Evolutionary conservation across 2,797 vertebrate genomes (phyloP), one percentile per base, ranked within the genome.

Genomic region (Heteromormyrus szaboi): DNA sequence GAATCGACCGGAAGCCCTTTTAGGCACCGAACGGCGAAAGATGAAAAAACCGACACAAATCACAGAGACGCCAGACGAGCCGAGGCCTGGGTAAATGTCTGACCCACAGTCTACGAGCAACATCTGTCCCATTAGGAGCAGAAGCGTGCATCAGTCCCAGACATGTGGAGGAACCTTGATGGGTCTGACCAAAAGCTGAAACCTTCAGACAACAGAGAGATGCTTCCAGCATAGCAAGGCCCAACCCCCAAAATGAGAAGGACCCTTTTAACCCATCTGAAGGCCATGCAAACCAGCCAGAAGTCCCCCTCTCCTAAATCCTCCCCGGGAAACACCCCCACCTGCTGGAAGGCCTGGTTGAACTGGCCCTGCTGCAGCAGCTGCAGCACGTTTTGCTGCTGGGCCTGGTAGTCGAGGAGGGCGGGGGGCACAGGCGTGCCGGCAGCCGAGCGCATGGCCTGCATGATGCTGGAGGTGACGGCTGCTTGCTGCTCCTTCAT

Each of bases 311-410:
- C 54, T 22, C 54, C 54, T 17, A 59, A 59, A 7, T 59, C 48
- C 19, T 33, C 37, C 33, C 72, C 6, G 17, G 41, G 37, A 41
- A 44, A 22, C 95, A 91, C 72, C 51, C 85, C 4, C 95, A 99
- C 99, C 98, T 99, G 98, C 93, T 99, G 98, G 93, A 99, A 99
- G 90, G 99, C 99, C 94, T 99, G 98, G 92, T 99, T 99, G 93
- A 99, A 97, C 90, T 99, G 98, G 90, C 99, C 98, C 93, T 99
- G 98, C 94, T 99, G 99, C 37, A 99, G 96, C 79, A 99, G 96
- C 93, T 98, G 98, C 89, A 99, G 95, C 90, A 99, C 97, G 91
- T 96, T 98, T 50, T 97, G 95, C 93, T 99, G 98, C 93, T 99
- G 99, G 0, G 97, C 95, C 93, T 99, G 99, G 95, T 97, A 99